Conservation (phyloP, 1,140 invertebrate genomes). For the Bradysia coprophila region DNA sequence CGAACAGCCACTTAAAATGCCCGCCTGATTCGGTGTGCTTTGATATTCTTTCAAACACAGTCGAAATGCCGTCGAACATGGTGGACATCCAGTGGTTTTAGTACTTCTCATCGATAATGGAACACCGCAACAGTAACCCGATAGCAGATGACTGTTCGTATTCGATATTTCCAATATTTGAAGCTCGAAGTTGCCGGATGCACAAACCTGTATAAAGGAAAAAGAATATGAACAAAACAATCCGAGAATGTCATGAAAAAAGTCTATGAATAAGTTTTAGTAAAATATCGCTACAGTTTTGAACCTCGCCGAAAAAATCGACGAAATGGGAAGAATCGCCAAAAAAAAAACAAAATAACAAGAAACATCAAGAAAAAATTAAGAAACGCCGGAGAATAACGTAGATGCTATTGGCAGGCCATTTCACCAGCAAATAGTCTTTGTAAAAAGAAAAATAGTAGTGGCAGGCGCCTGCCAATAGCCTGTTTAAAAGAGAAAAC, state of each 20-base stretch:
- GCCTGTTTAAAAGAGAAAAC: too few species aligned
- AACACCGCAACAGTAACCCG: conserved; percentile 65
- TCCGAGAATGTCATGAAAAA: too few species aligned
- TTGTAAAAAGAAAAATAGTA: too few species aligned
- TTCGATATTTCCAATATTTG: conserved; percentile 80
- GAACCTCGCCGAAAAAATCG: too few species aligned
- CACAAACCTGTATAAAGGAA: conserved; percentile 16
- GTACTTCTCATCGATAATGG: conserved; percentile 27
- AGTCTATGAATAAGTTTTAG: conserved; percentile 5
- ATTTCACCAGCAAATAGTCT: too few species aligned
- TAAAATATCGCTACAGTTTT: neutral
- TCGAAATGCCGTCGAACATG: conserved; percentile 68
- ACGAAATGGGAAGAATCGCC: too few species aligned
- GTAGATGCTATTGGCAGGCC: too few species aligned
- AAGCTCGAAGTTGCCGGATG: conserved; percentile 72
- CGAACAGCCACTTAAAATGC: conserved; percentile 51
- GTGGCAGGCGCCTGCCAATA: too few species aligned
- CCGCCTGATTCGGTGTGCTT: conserved; percentile 47
- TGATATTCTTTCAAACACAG: conserved; percentile 86
- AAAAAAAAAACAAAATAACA: neutral
- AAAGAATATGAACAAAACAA: conserved; percentile 6
- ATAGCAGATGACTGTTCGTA: conserved; percentile 57
- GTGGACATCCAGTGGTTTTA: conserved; percentile 28
- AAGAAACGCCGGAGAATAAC: too few species aligned
- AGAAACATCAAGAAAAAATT: neutral